These are phyloP conservation scores for Glyphotaelius pellucidus DNA, from an alignment of 2,888 invertebrate species.

Conservation along the genomic window DNA sequence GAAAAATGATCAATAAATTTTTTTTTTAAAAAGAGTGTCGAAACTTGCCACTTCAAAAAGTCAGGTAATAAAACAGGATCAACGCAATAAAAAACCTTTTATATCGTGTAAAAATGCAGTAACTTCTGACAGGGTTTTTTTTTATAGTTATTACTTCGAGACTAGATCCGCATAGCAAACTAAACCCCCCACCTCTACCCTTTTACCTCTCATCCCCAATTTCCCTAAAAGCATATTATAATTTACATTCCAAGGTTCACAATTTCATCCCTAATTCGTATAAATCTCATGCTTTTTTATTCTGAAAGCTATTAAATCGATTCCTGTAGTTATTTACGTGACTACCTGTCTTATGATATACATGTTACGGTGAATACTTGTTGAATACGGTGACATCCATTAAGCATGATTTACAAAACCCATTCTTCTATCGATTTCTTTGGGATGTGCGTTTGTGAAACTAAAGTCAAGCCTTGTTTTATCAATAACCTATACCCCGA, in stretches of 20 bases:
- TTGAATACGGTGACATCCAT: not conserved
- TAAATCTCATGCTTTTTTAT: not conserved
- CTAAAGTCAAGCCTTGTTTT: not conserved
- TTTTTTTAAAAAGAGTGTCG: no score
- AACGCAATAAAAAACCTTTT: not conserved
- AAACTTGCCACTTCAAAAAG: no score
- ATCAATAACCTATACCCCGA: not conserved
- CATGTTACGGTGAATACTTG: not conserved
- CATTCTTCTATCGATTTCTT: not conserved
- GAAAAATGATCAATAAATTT: no score
- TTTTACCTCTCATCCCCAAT: not conserved
- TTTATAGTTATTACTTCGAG: not conserved
- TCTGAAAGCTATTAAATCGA: not conserved
- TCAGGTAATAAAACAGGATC: no score
- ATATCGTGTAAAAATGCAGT: not conserved
- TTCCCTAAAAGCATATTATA: not conserved
- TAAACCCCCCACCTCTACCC: not conserved
- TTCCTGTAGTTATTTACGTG: not conserved
- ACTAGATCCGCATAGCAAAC: not conserved
- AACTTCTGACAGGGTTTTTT: no score
- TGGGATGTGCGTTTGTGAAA: not conserved
- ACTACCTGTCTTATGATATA: not conserved
- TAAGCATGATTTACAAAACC: not conserved
- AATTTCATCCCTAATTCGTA: not conserved
- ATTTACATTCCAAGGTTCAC: not conserved